Conservation (phyloP, 2,888 invertebrate species). For the Miltochrista miniata region DNA sequence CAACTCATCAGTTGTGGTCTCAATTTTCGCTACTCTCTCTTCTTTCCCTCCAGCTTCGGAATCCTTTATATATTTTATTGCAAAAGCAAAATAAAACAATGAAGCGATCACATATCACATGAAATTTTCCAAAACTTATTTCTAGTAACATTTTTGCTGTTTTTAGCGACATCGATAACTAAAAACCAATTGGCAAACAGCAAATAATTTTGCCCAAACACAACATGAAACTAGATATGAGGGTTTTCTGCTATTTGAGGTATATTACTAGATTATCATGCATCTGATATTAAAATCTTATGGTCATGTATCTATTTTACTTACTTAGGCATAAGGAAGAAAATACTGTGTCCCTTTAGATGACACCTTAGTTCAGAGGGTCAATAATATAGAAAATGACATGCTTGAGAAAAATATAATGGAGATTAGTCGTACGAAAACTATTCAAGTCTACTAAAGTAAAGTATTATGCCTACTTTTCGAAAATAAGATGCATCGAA, state of each 20-base stretch:
- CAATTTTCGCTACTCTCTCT: slow-evolving; percentile 76
- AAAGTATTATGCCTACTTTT: not conserved
- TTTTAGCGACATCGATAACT: slow-evolving; percentile 63
- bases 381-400: slow-evolving; percentile 31
- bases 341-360: slow-evolving; percentile 9
- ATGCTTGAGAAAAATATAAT: slow-evolving; percentile 36
- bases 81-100: slow-evolving; percentile 75
- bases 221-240: slow-evolving; percentile 38
- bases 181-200: slow-evolving; percentile 51
- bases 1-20: slow-evolving; percentile 76
- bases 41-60: slow-evolving; percentile 56
- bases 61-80: slow-evolving; percentile 71
- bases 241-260: slow-evolving; percentile 19
- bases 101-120: slow-evolving; percentile 58
- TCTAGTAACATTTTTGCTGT: slow-evolving; percentile 34
- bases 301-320: slow-evolving; percentile 39
- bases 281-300: slow-evolving; percentile 42
- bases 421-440: slow-evolving; percentile 6
- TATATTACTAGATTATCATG: slow-evolving; percentile 43
- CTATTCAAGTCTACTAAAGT: too few species aligned
- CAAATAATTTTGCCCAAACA: slow-evolving; percentile 64
- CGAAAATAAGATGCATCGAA: slow-evolving; percentile 17
- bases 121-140: slow-evolving; percentile 39
- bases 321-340: slow-evolving; percentile 13
- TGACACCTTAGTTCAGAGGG: slow-evolving; percentile 26